Evolutionary conservation across 2,888 invertebrate genomes (phyloP), one percentile per base, ranked within the genome.

Genomic region (Leptothorax acervorum): DNA sequence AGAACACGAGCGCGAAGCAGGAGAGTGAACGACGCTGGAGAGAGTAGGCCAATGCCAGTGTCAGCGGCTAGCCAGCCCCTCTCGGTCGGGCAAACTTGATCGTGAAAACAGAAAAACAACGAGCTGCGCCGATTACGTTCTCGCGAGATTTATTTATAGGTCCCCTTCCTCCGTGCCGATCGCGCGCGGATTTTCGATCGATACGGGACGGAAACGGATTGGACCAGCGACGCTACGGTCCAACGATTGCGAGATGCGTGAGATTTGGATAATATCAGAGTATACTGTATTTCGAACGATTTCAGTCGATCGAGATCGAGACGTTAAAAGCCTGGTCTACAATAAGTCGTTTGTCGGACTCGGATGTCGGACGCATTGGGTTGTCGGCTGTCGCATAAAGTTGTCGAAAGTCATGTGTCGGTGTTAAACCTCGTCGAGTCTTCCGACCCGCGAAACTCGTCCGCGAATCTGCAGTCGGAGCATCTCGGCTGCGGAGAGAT

Each of bases 31-130:
- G 91, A 93, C 90, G 92, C 88, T 70, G 89, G 92, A 93, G 92
- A 94, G 93, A 94, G 93, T 94, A 93, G 94, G 94, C 94, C 94
- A 94, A 93, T 94, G 94, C 93, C 94, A 94, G 93, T 94, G 94
- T 93, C 94, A 94, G 92, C 89, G 90, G 87, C 91, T 92, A 93
- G 92, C 90, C 90, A 91, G 90, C 87, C 90, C 89, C 91, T 91
- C 90, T 87, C 86, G 89, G 57, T 9, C 78, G 11, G 57, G 90
- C 91, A 94, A 93, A 94, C 93, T 94, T 94, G 94, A 93, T 94
- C 93, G 92, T 94, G 93, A 94, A 94, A 93, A 93, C 91, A 92
- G 91, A 92, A 93, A 92, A 92, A 92, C 88, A 83, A 87, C 91
- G 86, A 90, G 87, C 89, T 83, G 85, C 86, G 83, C 86, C 86